Base-by-base conservation (phyloP, 2,888 invertebrate species). In the Eilema sororculum region DNA sequence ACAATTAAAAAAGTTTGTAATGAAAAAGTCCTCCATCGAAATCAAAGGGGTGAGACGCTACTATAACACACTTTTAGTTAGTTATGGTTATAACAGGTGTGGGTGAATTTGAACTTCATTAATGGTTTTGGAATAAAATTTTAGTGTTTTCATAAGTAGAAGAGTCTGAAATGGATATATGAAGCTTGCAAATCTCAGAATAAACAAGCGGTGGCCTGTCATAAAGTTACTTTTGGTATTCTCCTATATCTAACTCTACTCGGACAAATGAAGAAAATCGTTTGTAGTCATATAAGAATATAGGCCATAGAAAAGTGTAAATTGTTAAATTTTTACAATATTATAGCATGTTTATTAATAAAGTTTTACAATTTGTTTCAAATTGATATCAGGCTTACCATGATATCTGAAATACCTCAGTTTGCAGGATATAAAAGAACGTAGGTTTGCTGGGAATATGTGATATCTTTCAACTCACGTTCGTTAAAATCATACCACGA, bases 1-100 rank as follows among this genome's bases (percentile, higher is more conserved):
- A 88, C 94, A 93, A 95, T 94, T 94, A 94, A 94, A 95, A 95
- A 95, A 94, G 91, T 95, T 94, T 86, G 90, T 94, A 92, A 94
- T 95, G 92, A 94, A 94, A 93, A 94, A 93, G 88, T 91, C 89
- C 86, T 84, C 86, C 87, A 86, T 84, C 86, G 84, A 89, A 90
- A 90, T 89, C 89, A 91, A 91, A 91, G 91, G 92, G 91, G 90
- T 86, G 89, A 87, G 88, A 85, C 83, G 86, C 79, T 77, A 82
- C 80, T 83, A 87, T 86, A 83, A 86, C 84, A 75, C 80, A 77
- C 74, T 78, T 75, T 83, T 67, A 68, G 22, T 4, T 20, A 37
- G 30, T 37, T 65, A 57, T 12, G 37, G 0, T 58, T 20, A 28
- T 57, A 22, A 22, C 1, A 24, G 22, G 16, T 24, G 10, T 37